Evolutionary conservation across 2,797 vertebrate genomes (phyloP), one percentile per base, ranked within the genome.

Genomic region (Melanotaenia boesemani): DNA sequence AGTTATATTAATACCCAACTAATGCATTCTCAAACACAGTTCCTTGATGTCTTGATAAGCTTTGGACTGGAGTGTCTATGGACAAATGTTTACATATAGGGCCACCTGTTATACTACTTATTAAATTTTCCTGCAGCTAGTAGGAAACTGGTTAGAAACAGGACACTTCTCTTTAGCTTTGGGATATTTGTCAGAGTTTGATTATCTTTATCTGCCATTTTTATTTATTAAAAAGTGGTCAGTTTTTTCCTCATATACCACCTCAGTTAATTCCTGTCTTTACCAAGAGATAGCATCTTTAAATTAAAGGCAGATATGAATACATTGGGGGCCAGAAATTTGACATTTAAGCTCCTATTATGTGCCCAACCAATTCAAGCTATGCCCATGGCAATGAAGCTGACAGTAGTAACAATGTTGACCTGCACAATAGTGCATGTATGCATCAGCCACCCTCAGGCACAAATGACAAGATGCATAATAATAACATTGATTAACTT

Each of bases 401-500:
- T 68, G 64, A 76, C 46, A 18, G 24, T 44, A 70, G 6, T 12
- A 50, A 55, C 28, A 32, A n/a, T 57, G 15, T 22, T 48, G 24
- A 39, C 44, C 41, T 57, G 60, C 59, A 50, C 34, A 22, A 39
- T 15, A 55, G 20, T 74, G 16, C 32, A 50, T 16, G 8, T 24
- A 3, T 56, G 65, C 6, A 7, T 50, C 32, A 39, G 24, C 16
- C 50, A 37, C 30, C 73, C 28, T 63, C 12, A 9, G 1, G 26
- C 12, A 62, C 66, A 57, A 69, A 18, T 50, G 12, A 26, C 22
- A 5, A 34, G 10, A 70, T 59, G 12, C 36, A 15, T 68, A 18
- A 60, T 52, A 61, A 57, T 18, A 44, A 59, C 6, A 65, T 66
- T 68, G 46, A 74, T 63, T 52, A 30, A n/a, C 50, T 18, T 66